Conservation (phyloP, 2,888 invertebrate genomes). For the Drosophila putrida region DNA sequence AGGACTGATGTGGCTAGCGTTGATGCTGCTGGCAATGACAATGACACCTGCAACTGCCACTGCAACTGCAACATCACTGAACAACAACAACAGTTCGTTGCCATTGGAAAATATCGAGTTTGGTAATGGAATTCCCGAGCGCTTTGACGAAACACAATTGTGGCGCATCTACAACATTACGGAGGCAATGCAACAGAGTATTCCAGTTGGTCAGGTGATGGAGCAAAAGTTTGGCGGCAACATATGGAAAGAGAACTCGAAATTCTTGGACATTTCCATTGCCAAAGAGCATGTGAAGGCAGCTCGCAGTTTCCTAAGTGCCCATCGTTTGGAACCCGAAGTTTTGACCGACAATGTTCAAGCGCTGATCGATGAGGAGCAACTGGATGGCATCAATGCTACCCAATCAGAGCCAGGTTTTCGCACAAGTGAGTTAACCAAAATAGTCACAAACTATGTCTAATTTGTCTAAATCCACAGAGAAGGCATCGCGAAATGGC, state of each 20-base stretch:
- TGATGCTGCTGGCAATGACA: constrained; percentile 23
- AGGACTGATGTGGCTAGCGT: constrained; percentile 28
- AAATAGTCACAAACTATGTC: too few relatives aligned
- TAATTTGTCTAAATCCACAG: constrained; percentile 34
- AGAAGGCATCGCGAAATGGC: constrained; percentile 64
- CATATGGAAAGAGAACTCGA: constrained; percentile 84
- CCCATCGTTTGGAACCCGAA: constrained; percentile 88
- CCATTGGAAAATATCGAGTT: background rate
- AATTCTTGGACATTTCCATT: constrained; percentile 89
- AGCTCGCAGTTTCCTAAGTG: constrained; percentile 88
- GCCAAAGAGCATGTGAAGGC: constrained; percentile 87
- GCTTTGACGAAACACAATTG: constrained; percentile 81
- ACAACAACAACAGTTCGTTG: constrained; percentile 21
- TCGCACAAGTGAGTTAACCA: constrained; percentile 75
- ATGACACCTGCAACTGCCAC: background rate
- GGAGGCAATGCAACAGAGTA: constrained; percentile 57
- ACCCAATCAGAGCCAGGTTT: constrained; percentile 86
- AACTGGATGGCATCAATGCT: constrained; percentile 86
- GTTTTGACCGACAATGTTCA: constrained; percentile 92
- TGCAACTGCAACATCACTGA: background rate
- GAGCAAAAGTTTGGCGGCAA: constrained; percentile 82
- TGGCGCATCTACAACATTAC: constrained; percentile 84
- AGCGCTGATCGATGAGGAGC: constrained; percentile 89
- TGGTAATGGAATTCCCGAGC: constrained; percentile 73
- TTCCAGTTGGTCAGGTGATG: constrained; percentile 73